Base-by-base conservation (phyloP, 2,888 invertebrate genomes). In the Serripes groenlandicus region DNA sequence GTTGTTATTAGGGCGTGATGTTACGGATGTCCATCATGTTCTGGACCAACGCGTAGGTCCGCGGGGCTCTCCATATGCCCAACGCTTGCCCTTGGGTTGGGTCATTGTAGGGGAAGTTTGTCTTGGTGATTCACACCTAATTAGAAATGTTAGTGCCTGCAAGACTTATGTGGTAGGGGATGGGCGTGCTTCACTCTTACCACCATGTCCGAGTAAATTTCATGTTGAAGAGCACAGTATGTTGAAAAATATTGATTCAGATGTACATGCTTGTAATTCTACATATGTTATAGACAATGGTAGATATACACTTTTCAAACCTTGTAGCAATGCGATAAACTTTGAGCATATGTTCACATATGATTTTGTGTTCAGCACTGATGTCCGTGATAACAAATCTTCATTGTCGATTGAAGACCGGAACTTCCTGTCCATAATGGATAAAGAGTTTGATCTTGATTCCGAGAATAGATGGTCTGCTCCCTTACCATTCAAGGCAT, bases 41-140 rank as follows among this genome's bases (percentile, higher is more conserved):
- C 42, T 71, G n/a, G 75, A 83, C 2, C 87, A 87, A 56, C 32
- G 32, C 5, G 78, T 37, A 0, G 81, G 85, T 15, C 71, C 78
- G 18, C 21, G 3, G 1, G 66, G 60, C 11, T 52, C 23, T 3
- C 81, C 70, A 7, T 84, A 60, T 75, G 84, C 81, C 1, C 81
- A 81, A 30, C 23, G 60, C 15, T 42, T 81, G 2, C 23, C 56
- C 7, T 35, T 85, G 9, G 78, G 81, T 0, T 79, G 81, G 81
- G 71, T 83, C 0, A 69, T 86, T 15, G 52, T 87, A 34, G 87
- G 84, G 18, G 76, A 87, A 56, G 73, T 75, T 18, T 87, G 84
- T 56, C 60, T 84, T 4, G 86, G 83, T 1, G 71, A 85, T 21
- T 28, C 76, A 4, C 54, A 54, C n/a, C 85, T 85, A 35, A 28